Evolutionary conservation across 2,113 vertebrate genomes (phyloP), one percentile per base, ranked within the genome.

Genomic region (Scophthalmus maximus): DNA sequence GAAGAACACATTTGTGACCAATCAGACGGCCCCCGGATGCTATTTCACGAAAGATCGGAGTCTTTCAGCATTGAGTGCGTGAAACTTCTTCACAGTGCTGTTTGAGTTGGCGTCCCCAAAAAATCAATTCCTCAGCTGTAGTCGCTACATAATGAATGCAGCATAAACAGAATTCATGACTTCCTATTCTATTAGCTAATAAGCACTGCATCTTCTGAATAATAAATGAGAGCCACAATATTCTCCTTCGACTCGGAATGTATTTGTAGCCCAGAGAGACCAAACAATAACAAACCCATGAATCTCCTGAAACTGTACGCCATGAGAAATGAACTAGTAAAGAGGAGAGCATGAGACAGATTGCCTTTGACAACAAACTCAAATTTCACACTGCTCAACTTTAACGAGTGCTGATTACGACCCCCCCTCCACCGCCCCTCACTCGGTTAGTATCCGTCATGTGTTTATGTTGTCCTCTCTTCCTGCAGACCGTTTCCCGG

Each of bases 321-420:
- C 76, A 68, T 76, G 57, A 70, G 71, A 68, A 83, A 85, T 77
- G 44, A 73, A 76, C 51, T 66, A 76, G 59, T 87, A 72, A 66
- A 71, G 23, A 25, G n/a, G 49, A 25, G 38, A 77, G 67, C 32
- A 78, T 46, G 32, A 87, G 52, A 62, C 64, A 69, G 23, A 73
- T 73, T 70, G 25, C 55, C 32, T 75, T 36, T 76, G 79, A 78
- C 69, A 78, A 61, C 55, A 66, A 32, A 73, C 68, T 77, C 66
- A 66, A 38, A 79, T 83, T 77, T 76, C 29, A 49, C 68, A 51
- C 44, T 11, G 36, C 51, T 63, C 53, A 78, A 86, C 46, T 72
- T 83, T 79, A 83, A 83, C 73, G 68, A 82, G 69, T 47, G 49
- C 76, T 73, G 20, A 84, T 76, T 62, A 62, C 50, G 26, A 7